Percentiles rank a stretch among this genome's conserved stretches.
phyloP scores from a whole-genome alignment of 1,140 invertebrate species.

The Drosophila pectinifera region DNA sequence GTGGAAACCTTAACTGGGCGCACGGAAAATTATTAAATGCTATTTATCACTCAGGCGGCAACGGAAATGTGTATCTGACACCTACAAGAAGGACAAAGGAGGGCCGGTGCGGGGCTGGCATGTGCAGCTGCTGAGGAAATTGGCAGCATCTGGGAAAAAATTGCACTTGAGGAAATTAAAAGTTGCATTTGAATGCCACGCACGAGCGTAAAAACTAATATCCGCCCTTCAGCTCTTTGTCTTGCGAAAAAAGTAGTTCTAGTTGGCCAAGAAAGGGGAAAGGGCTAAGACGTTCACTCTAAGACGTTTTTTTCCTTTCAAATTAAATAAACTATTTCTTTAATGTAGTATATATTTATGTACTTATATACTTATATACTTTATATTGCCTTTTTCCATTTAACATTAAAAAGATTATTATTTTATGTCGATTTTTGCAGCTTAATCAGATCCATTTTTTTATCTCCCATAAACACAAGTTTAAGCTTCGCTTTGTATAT shows the following conservation, averaged over 20 bases:
- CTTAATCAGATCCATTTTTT: too few species aligned
- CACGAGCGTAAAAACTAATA: constrained; percentile 79
- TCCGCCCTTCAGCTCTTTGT: constrained; percentile 57
- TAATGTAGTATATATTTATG: too few species aligned
- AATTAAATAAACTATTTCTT: too few species aligned
- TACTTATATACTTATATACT: background rate
- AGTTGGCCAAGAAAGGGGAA: background rate
- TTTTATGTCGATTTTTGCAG: too few species aligned
- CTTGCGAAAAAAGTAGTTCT: constrained; percentile 10
- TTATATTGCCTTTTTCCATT: too few species aligned
- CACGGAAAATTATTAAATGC: constrained; percentile 63
- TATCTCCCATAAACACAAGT: too few species aligned
- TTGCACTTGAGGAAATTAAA: constrained; percentile 76
- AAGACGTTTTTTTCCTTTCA: background rate
- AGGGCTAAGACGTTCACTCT: too few species aligned
- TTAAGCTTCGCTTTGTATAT: background rate
- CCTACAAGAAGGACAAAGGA: constrained; percentile 44
- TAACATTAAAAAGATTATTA: too few species aligned
- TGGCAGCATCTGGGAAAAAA: constrained; percentile 61
- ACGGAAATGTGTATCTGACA: constrained; percentile 66
- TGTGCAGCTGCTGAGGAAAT: constrained; percentile 67
- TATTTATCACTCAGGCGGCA: constrained; percentile 67
- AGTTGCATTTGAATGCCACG: constrained; percentile 74
- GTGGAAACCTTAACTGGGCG: constrained; percentile 13
- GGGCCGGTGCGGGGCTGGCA: constrained; percentile 21